Base-by-base conservation (phyloP, 2,888 invertebrate genomes). In the Pheosia tremula region DNA sequence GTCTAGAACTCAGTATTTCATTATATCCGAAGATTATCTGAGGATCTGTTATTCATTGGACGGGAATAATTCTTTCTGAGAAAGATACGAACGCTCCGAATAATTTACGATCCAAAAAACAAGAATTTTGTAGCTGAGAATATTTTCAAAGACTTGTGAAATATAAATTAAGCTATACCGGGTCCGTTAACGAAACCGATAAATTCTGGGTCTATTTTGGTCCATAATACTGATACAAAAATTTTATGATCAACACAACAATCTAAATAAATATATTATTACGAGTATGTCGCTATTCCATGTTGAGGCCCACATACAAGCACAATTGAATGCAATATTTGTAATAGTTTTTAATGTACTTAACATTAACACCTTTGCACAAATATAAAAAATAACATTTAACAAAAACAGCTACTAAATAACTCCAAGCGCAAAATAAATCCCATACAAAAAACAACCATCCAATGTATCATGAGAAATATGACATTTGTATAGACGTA, bases 41-140 rank as follows among this genome's bases (percentile, higher is more conserved):
- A 52, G 53, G 53, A 64, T 69, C 57, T 37, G 63, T 63, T 64
- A 61, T 66, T 69, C 50, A 68, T 66, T 74, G 57, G 58, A 56
- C 37, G 43, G 58, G 61, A 65, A 67, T 62, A 57, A 68, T 66
- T 63, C 5, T 69, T 65, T 62, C 56, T 47, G 50, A 50, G 54
- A 60, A 60, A 58, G 54, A 54, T 54, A 38, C 24, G 50, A 24
- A 4, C 13, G 54, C 38, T 38, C 54, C 11, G 38, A 54, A 54
- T 54, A 54, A 54, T 54, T 54, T 54, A 54, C 54, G 54, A 38
- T 10, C 54, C 11, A 24, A 37, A 54, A 52, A 54, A 54, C 11
- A 38, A 54, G 54, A 54, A 37, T 37, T 24, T 11, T 37, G 38
- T 54, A 38, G 54, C 50, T 6, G 24, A 50, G 54, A 54, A 38